Conservation (phyloP, 2,888 invertebrate genomes). For the Drosophila yooni region DNA sequence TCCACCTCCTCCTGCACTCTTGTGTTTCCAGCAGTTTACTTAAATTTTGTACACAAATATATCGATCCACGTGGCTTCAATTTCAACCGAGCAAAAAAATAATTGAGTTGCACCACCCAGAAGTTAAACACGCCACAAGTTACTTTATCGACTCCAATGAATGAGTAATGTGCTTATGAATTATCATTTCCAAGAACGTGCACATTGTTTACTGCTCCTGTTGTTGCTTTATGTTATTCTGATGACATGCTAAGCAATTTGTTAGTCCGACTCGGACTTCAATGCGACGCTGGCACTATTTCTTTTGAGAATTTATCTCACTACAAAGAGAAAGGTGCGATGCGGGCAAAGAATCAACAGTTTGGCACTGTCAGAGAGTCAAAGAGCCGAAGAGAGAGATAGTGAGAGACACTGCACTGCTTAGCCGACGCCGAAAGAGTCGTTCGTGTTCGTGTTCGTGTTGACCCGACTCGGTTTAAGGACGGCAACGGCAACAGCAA, state of each 20-base stretch:
- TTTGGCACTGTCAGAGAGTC: conserved; percentile 59
- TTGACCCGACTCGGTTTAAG: conserved; percentile 56
- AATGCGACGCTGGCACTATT: conserved; percentile 8
- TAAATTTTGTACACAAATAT: conserved; percentile 11
- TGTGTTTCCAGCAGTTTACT: background rate
- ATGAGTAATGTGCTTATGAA: conserved; percentile 64
- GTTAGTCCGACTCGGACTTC: conserved; percentile 26
- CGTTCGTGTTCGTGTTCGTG: conserved; percentile 21
- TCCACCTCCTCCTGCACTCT: background rate
- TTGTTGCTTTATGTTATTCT: conserved; percentile 30
- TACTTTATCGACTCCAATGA: conserved; percentile 39
- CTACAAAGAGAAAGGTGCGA: conserved; percentile 22
- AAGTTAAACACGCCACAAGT: conserved; percentile 19
- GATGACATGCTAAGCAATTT: conserved; percentile 57
- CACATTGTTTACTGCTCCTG: conserved; percentile 20
- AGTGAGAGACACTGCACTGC: conserved; percentile 51
- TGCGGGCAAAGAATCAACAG: conserved; percentile 66
- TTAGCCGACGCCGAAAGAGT: conserved; percentile 62
- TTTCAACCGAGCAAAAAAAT: conserved; percentile 23
- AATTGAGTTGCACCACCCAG: conserved; percentile 47
- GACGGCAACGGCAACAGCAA: conserved; percentile 45
- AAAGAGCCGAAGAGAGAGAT: background rate
- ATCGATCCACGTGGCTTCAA: conserved; percentile 21
- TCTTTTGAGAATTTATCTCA: conserved; percentile 51
- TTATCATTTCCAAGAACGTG: conserved; percentile 42